A percentile compares a stretch with the other conserved stretches of the same genome.
These are phyloP conservation scores for Malthinus seriepunctatus DNA, from an alignment of 2,888 invertebrate genomes.

Conservation along the genomic window DNA sequence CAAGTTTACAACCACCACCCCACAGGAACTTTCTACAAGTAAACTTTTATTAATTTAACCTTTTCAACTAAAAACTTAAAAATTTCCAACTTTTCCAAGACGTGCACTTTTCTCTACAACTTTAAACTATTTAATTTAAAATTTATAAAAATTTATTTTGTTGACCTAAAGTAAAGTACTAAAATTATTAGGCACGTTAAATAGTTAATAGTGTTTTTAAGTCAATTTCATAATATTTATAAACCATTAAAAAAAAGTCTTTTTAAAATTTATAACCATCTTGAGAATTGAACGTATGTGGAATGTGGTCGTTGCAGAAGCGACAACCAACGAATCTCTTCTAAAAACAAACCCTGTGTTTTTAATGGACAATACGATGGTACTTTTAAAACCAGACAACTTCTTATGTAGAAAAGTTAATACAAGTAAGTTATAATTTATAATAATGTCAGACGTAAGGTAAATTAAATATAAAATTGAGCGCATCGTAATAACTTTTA, in stretches of 20 bases:
- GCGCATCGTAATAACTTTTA: background rate
- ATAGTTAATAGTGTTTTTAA: conserved; percentile 1
- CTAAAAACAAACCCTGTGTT: conserved; percentile 51
- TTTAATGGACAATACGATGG: conserved; percentile 52
- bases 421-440: conserved; percentile 52
- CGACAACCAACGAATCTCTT: conserved; percentile 34
- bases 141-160: background rate
- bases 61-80: no score
- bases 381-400: conserved; percentile 50
- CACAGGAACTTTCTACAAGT: no score
- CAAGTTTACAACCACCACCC: no score
- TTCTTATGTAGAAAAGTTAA: conserved; percentile 45
- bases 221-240: conserved; percentile 26
- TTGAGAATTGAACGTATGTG: conserved; percentile 50
- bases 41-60: no score
- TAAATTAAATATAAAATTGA: conserved; percentile 45
- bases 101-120: no score
- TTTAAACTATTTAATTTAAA: background rate
- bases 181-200: conserved; percentile 1
- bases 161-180: background rate
- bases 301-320: conserved; percentile 44
- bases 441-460: conserved; percentile 47
- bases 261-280: conserved; percentile 48
- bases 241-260: conserved; percentile 28
- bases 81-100: no score